Evolutionary conservation across 2,888 invertebrate species (phyloP), one percentile per base, ranked within the genome.

Genomic region (Ischnura elegans): DNA sequence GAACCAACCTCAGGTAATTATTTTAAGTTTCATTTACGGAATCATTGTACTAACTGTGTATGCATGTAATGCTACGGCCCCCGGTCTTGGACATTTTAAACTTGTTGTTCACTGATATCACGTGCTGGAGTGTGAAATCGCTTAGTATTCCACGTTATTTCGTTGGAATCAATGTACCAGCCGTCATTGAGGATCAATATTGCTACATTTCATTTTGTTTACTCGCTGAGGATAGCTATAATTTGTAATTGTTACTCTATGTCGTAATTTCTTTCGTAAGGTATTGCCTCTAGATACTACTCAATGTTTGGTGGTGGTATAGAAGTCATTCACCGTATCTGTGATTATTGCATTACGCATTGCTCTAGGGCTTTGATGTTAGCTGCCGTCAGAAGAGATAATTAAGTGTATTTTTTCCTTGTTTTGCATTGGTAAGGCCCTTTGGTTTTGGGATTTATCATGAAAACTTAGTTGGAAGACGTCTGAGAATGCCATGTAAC

Each of bases 1-100:
- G 93, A 95, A 94, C 94, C 95, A 95, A 94, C 95, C 95, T 94
- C 94, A 95, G 94, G 95, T 95, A 94, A 95, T 95, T 95, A 93
- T 93, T 36, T 25, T 61, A 29, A n/a, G n/a, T 87, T 29, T 87
- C 55, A 25, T 25, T 87, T 4, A 5, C 25, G 21, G 87, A 29
- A 29, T 10, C 25, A 2, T 76, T 36, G 10, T 36, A 36, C 10
- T 76, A 76, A 36, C 10, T 36, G 36, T 55, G 29, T 66, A 29
- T 66, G 0, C 29, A 21, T 76, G 13, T 36, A 36, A 21, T 2
- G 3, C 36, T 76, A 36, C 36, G 19, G 51, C 4, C 19, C 51
- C 51, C 19, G 13, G 13, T 1, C 4, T 10, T 51, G 19, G 19
- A 51, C 51, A 51, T 51, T 8, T 2, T 8, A 10, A 51, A 51